phyloP scores from a whole-genome alignment of 2,113 vertebrate species.

The Pristiophorus japonicus region DNA sequence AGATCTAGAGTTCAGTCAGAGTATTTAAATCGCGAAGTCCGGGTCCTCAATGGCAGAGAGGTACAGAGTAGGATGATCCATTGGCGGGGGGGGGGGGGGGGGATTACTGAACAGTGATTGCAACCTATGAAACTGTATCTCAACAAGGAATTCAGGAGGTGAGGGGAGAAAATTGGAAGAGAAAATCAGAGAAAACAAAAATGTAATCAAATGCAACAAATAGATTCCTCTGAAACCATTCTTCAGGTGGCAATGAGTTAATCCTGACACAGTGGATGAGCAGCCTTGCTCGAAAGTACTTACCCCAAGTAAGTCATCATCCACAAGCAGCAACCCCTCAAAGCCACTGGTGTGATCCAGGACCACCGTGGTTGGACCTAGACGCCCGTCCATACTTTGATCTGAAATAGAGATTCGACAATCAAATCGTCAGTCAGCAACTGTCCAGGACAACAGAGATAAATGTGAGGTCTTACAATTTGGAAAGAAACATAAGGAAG shows the following conservation, averaged over 20 bases:
- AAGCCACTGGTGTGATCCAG: conserved; percentile 93
- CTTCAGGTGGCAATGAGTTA: background rate
- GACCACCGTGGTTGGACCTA: conserved; percentile 83
- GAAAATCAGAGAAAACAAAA: background rate
- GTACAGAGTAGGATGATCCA: background rate
- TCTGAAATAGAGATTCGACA: conserved; percentile 53
- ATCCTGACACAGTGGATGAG: background rate
- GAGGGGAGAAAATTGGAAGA: too few species aligned
- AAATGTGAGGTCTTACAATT: too few species aligned
- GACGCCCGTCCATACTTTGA: conserved; percentile 68
- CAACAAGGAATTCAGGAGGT: background rate
- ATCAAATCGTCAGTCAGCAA: conserved; percentile 19
- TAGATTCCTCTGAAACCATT: background rate
- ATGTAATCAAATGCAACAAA: background rate
- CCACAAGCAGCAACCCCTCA: conserved; percentile 88
- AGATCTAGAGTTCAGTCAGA: background rate
- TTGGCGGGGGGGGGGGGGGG: too few species aligned
- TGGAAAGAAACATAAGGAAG: too few species aligned
- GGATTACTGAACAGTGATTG: too few species aligned
- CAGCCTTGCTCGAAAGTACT: conserved; percentile 46
- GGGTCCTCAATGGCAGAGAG: background rate
- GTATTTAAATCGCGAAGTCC: background rate
- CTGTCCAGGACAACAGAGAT: background rate
- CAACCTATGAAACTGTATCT: background rate
- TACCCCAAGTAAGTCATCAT: conserved; percentile 93